phyloP scores from a whole-genome alignment of 1,140 invertebrate genomes.

The Wasmannia auropunctata region DNA sequence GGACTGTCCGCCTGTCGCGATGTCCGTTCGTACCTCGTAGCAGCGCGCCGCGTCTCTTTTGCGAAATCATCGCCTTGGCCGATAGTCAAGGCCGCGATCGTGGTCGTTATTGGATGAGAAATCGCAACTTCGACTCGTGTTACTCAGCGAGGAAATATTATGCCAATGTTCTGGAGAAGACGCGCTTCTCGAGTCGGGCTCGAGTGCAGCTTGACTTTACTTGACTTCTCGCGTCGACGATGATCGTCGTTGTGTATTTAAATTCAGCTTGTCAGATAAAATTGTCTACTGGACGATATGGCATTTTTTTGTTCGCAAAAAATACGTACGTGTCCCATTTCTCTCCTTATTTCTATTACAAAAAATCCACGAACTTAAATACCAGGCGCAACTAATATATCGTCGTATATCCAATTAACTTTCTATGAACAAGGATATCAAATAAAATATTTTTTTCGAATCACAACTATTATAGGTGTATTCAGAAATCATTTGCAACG shows the following conservation, averaged over 20 bases:
- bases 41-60: neutral
- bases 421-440: neutral
- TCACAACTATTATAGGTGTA: neutral
- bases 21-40: neutral
- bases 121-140: neutral
- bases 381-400: neutral
- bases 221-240: neutral
- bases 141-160: neutral
- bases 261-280: neutral
- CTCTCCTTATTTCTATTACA: neutral
- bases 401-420: neutral
- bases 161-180: neutral
- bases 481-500: neutral
- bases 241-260: neutral
- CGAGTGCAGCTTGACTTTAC: neutral
- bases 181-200: neutral
- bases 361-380: neutral
- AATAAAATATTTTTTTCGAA: neutral
- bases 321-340: neutral
- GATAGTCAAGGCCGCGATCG: slow-evolving; percentile 38
- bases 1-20: slow-evolving; percentile 13
- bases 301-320: neutral
- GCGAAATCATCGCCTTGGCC: slow-evolving; percentile 38
- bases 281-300: neutral
- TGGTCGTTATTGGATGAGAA: slow-evolving; percentile 4